Evolutionary conservation across 2,113 vertebrate genomes (phyloP).

Genomic region (Onychostruthus taczanowskii): DNA sequence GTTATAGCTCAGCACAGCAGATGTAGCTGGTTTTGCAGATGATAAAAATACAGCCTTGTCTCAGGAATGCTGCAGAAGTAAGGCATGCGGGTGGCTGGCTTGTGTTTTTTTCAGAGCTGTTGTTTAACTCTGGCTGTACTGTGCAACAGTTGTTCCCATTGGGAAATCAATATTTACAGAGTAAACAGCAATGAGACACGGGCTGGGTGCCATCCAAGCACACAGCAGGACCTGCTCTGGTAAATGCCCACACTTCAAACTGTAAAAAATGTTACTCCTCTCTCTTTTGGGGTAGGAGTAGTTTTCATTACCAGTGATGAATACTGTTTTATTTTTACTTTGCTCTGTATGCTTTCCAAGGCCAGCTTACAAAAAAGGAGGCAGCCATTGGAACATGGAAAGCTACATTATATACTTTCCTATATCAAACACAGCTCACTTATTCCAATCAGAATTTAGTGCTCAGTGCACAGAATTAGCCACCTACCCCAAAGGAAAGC

Average conservation of each 20-base stretch:
- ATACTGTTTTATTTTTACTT: neutral
- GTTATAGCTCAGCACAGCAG: conserved; percentile 53
- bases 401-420: neutral
- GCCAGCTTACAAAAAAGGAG: neutral
- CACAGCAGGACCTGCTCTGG: neutral
- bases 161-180: conserved; percentile 39
- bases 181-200: neutral
- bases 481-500: neutral
- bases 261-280: neutral
- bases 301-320: neutral
- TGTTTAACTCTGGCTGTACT: conserved; percentile 53
- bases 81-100: neutral
- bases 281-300: neutral
- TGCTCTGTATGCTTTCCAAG: neutral
- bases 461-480: neutral
- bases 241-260: neutral
- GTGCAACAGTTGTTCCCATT: neutral
- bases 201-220: conserved; percentile 27
- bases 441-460: neutral
- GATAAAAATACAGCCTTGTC: conserved; percentile 62
- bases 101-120: neutral
- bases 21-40: conserved; percentile 59
- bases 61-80: conserved; percentile 58
- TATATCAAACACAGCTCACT: neutral
- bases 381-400: neutral